Base-by-base conservation (phyloP, 1,140 invertebrate species). In the Archivesica marissinica region DNA sequence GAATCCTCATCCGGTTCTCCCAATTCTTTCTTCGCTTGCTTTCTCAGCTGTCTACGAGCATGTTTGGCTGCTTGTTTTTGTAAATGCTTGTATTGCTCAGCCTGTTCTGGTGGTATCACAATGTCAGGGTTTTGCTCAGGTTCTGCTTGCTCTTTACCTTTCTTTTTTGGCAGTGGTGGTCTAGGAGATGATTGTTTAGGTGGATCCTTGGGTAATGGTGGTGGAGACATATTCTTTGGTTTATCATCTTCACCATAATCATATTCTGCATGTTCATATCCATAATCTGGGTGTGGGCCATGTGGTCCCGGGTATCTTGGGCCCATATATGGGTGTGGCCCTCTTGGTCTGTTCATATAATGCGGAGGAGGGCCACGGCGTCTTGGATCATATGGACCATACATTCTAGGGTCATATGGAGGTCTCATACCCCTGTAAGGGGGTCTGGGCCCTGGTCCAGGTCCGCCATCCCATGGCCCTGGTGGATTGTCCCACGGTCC, bases 1-100 rank as follows among this genome's bases (percentile, higher is more conserved):
- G 76, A 80, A 38, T 78, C 81, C 17, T 85, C 81, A 50, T 87
- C 86, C 17, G 76, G 59, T 39, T 85, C 75, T 13, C 78, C 86
- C 35, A 59, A 39, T 17, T 78, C 81, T 50, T 85, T 80, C 61
- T 80, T 84, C 13, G 76, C 70, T 68, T 87, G 81, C 20, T 59
- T 76, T 75, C 81, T 54, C 23, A 70, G 59, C 47, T 87, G 86
- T 33, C 56, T 82, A 38, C 75, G 47, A 13, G 83, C 87, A 78
- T 88, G 87, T 59, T 88, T 85, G 23, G 39, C 54, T 30, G 87
- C 87, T 59, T 86, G 76, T 39, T 88, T 72, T 50, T 88, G 87
- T 30, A 88, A 47, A 33, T 88, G 78, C n/a, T 82, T 85, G 35
- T 88, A 88, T 47, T 86, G 76, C 35, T 88, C 87, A 52, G 74